Evolutionary conservation across 2,888 invertebrate species (phyloP), one percentile per base, ranked within the genome.

Genomic region (Athalia cordata): DNA sequence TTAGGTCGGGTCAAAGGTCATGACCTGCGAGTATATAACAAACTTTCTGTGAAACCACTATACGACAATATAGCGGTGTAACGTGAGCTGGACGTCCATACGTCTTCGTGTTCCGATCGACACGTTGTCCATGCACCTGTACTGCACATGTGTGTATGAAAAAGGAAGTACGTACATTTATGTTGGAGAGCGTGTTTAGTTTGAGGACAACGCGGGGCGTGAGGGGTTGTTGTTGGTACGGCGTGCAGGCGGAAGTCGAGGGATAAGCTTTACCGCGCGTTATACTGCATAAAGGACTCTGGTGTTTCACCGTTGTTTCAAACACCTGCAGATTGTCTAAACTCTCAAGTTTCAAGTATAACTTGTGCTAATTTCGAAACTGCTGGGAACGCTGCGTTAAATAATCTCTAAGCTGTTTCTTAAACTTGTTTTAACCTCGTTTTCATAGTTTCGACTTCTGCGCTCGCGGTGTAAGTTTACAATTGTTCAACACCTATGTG

Each of bases 341-440:
- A 57, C 72, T 72, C 72, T 13, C 67, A 67, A 72, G 45, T 72
- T 72, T 59, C 72, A 8, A 59, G 45, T 52, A 50, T 67, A 72
- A 72, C 72, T 72, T 72, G 57, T 59, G 72, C 72, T 72, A 72
- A 72, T 72, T 72, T 72, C 43, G 57, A 72, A 72, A 72, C 72
- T 72, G 72, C n/a, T 13, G 9, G 13, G 59, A 57, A 72, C 47
- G 65, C 47, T n/a, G 4, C 29, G 45, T 47, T 13, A 72, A 72
- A 72, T 72, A 72, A 72, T 72, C 72, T 59, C 72, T 72, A 72
- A 72, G 59, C 72, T 59, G 72, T 72, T 72, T 57, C 59, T 47
- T 47, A 72, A 72, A 47, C 72, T 72, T 57, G 72, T 72, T 72
- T 72, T 43, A 72, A 59, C 59, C 72, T 72, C 59, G 72, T 45